A percentile compares a stretch with the other conserved stretches of the same genome.
phyloP scores from a whole-genome alignment of 2,797 vertebrate species.

The Notoglanidium macrostoma region DNA sequence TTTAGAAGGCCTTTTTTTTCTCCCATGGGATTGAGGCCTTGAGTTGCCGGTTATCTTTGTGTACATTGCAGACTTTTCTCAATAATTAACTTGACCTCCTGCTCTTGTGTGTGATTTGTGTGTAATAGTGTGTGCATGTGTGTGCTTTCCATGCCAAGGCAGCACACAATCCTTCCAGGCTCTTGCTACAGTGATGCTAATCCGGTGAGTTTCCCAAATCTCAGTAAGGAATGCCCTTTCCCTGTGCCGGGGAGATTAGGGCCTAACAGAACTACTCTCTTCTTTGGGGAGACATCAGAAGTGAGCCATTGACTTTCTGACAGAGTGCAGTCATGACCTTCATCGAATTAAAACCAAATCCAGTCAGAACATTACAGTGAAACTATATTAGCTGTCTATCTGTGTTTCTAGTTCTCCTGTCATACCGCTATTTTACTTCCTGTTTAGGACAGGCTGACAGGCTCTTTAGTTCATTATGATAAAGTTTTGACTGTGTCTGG shows the following conservation, averaged over 20 bases:
- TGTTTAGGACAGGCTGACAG: neutral
- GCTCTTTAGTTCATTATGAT: slow-evolving; percentile 25
- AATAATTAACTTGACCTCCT: slow-evolving; percentile 49
- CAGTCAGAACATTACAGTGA: slow-evolving; percentile 15
- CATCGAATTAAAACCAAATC: neutral
- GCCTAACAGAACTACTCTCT: slow-evolving; percentile 7
- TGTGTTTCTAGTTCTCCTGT: neutral
- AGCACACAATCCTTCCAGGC: slow-evolving; percentile 24
- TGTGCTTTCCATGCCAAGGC: slow-evolving; percentile 1
- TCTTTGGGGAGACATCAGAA: slow-evolving; percentile 19
- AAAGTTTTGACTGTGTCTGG: slow-evolving; percentile 24
- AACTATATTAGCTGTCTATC: slow-evolving; percentile 7
- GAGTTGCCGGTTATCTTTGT: slow-evolving; percentile 43
- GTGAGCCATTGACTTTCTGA: slow-evolving; percentile 24
- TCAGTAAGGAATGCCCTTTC: slow-evolving; percentile 34
- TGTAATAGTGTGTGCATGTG: slow-evolving; percentile 21
- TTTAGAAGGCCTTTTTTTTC: slow-evolving; percentile 25
- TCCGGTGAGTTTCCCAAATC: slow-evolving; percentile 36
- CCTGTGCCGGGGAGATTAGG: slow-evolving; percentile 15
- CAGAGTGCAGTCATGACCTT: slow-evolving; percentile 31
- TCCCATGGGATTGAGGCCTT: slow-evolving; percentile 38
- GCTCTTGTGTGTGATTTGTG: slow-evolving; percentile 5
- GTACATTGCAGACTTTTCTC: slow-evolving; percentile 41
- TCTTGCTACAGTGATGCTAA: slow-evolving; percentile 47
- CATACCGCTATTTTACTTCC: neutral